Percentiles rank a stretch among this genome's conserved stretches.
phyloP scores from a whole-genome alignment of 2,797 vertebrate genomes.

The Pseudochirops corinnae region DNA sequence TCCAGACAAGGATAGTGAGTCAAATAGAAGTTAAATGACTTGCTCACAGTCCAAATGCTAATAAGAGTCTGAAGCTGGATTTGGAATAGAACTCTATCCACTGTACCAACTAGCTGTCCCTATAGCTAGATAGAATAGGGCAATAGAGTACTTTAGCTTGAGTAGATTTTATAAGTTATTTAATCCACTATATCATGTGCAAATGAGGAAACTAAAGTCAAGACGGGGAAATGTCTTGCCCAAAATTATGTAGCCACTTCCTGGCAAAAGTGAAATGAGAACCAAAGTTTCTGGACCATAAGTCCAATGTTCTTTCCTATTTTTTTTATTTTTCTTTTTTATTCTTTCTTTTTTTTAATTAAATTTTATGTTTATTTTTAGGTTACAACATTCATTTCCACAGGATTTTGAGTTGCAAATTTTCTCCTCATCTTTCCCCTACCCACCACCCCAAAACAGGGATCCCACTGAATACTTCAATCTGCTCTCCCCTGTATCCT shows the following conservation, averaged over 20 bases:
- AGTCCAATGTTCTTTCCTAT: no score
- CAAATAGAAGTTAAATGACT: background rate
- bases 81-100: background rate
- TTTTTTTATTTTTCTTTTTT: no score
- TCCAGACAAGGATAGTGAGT: background rate
- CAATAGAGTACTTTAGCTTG: background rate
- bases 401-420: no score
- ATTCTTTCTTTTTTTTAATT: no score
- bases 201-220: background rate
- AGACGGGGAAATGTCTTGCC: background rate
- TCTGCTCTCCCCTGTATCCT: no score
- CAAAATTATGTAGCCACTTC: background rate
- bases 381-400: no score
- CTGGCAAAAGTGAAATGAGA: background rate
- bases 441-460: no score
- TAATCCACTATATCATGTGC: background rate
- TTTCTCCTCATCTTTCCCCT: no score
- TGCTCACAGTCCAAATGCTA: background rate
- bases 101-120: background rate
- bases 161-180: background rate
- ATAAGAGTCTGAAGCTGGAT: background rate
- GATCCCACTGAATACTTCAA: no score
- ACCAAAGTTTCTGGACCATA: no score
- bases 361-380: no score
- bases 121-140: background rate